Conservation (phyloP, 2,113 vertebrate species). For the Triplophysa rosa region DNA sequence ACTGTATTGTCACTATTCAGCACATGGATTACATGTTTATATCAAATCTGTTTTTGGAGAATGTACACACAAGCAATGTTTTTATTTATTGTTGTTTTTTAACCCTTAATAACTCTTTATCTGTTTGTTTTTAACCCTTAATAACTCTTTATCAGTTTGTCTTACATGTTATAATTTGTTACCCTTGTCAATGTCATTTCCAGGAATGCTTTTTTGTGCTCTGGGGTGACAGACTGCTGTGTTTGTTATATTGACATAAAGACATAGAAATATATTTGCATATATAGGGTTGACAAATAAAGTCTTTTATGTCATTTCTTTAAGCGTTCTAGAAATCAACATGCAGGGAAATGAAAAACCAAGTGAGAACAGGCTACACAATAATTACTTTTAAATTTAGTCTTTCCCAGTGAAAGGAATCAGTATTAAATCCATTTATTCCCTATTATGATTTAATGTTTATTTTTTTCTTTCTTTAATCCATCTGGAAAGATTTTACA, state of each 20-base stretch:
- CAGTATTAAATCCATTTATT: constrained; percentile 25
- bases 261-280: neutral
- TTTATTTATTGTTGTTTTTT: too few relatives aligned
- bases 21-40: neutral
- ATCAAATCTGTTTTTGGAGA: neutral
- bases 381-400: constrained; percentile 6
- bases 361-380: neutral
- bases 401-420: neutral
- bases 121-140: neutral
- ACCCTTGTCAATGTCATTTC: constrained; percentile 2
- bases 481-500: constrained; percentile 18
- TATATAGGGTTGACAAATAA: neutral
- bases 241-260: constrained; percentile 21
- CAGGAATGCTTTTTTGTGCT: constrained; percentile 22
- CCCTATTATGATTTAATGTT: neutral
- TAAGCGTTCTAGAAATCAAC: neutral
- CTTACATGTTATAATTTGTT: constrained; percentile 16
- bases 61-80: too few relatives aligned
- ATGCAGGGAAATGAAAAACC: neutral
- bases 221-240: constrained; percentile 9
- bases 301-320: neutral
- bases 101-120: neutral
- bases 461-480: neutral
- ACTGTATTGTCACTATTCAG: constrained; percentile 24
- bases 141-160: constrained; percentile 13